Evolutionary conservation across 2,888 invertebrate species (phyloP), one percentile per base, ranked within the genome.

Genomic region (Dryobotodes eremita): DNA sequence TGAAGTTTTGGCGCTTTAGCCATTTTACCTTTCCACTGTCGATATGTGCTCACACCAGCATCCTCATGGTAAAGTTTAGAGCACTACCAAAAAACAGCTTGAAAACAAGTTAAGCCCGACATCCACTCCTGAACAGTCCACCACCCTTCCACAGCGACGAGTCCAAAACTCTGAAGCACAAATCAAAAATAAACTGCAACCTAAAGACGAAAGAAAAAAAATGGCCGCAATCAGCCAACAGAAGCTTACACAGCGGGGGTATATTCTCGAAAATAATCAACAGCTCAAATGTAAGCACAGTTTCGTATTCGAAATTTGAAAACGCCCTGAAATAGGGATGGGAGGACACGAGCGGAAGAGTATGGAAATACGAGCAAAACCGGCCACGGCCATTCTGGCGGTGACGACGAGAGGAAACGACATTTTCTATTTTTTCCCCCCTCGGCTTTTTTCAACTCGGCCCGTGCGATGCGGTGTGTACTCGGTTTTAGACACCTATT

Each of bases 201-300:
- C 86, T 83, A 89, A 88, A 87, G 84, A 86, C 87, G 88, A 89
- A 87, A 88, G 85, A 89, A 90, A 91, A 79, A 92, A 92, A 91
- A 89, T 90, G 86, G 86, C 91, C 65, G 94, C 95, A 95, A 95
- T 95, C 94, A 95, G 93, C 90, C 92, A 90, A 93, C 94, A 93
- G 94, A 92, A 93, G 93, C 94, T 89, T 89, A 83, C 95, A 87
- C 96, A 92, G 95, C 95, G 92, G 95, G 95, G 90, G 90, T 89
- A 95, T 90, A 89, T 92, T 91, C 91, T 94, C 95, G 94, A 95
- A 95, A 96, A 96, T 96, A 96, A 96, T 96, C 95, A 95, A 95
- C 94, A 86, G 90, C 88, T 91, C 92, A 92, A 94, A 94, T 93
- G 94, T 95, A 95, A 95, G 94, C 94, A 83, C 88, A 84, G 85